Evolutionary conservation across 2,113 vertebrate genomes (phyloP).

Genomic region (Prochilodus magdalenae): DNA sequence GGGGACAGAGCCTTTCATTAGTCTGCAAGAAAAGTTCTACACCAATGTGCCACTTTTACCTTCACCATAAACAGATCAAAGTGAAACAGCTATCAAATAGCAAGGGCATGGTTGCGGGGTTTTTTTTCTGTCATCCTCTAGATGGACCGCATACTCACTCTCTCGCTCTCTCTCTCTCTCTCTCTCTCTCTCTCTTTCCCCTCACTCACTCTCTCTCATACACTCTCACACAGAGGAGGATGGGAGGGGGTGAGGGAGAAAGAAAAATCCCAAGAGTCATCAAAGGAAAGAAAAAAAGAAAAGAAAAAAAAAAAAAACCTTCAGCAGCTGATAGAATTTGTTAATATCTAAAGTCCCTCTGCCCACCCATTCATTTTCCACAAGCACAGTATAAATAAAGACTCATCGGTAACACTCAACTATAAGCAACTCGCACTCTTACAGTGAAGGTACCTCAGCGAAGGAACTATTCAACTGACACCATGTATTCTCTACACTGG

Average conservation of each 20-base stretch:
- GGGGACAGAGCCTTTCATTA: no score
- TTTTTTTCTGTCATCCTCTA: conserved; percentile 29
- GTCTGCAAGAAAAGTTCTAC: not conserved
- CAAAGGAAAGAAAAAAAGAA: conserved; percentile 80
- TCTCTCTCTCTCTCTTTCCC: conserved; percentile 23
- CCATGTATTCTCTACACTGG: conserved; percentile 41
- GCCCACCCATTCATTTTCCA: conserved; percentile 84
- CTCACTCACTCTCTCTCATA: not conserved
- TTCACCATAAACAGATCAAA: not conserved
- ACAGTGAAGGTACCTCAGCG: conserved; percentile 37
- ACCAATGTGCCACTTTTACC: not conserved
- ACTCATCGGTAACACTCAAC: not conserved
- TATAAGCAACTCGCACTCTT: not conserved
- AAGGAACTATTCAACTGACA: conserved; percentile 39
- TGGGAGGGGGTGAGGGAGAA: conserved; percentile 76
- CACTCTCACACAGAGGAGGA: conserved; percentile 56
- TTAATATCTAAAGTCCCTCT: conserved; percentile 78
- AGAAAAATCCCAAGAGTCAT: conserved; percentile 95
- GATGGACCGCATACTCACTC: conserved; percentile 40
- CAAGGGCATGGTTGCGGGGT: not conserved
- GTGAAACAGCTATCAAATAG: not conserved
- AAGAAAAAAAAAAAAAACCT: conserved; percentile 70
- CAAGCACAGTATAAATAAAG: conserved; percentile 70
- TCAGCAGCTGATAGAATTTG: conserved; percentile 79
- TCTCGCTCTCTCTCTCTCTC: conserved; percentile 8